Conservation (phyloP, 1,140 invertebrate genomes). For the Drosophila mojavensis region DNA sequence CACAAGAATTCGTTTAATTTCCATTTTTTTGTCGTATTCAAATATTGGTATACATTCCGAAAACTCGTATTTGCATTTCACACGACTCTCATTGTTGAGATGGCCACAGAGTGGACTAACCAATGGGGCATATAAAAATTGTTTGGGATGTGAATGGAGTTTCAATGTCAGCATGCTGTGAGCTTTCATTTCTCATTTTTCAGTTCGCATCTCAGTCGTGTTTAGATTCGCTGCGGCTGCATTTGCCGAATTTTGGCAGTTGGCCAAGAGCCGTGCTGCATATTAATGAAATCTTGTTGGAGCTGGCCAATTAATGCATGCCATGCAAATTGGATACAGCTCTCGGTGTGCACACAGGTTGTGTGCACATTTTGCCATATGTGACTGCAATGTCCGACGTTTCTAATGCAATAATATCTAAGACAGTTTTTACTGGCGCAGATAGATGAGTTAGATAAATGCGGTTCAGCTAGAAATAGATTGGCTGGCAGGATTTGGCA, state of each 20-base stretch:
- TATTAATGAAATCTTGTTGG: constrained; percentile 42
- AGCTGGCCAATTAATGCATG: constrained; percentile 31
- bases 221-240: constrained; percentile 6
- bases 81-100: neutral
- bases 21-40: neutral
- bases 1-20: constrained; percentile 12
- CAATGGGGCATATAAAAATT: neutral
- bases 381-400: neutral
- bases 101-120: neutral
- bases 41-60: constrained; percentile 17
- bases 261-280: constrained; percentile 37
- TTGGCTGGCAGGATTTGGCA: too few species aligned
- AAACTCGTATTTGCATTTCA: constrained; percentile 16
- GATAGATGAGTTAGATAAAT: neutral
- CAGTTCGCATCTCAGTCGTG: neutral
- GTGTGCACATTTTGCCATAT: constrained; percentile 3
- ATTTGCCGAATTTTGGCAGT: constrained; percentile 28
- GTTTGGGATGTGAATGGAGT: neutral
- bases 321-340: constrained; percentile 41
- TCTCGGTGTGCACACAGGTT: constrained; percentile 3
- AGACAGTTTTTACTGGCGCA: neutral
- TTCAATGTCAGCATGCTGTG: constrained; percentile 24
- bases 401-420: neutral
- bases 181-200: neutral
- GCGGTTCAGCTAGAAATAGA: too few species aligned